Evolutionary conservation across 2,888 invertebrate species (phyloP).

Genomic region (Cyaniris semiargus): DNA sequence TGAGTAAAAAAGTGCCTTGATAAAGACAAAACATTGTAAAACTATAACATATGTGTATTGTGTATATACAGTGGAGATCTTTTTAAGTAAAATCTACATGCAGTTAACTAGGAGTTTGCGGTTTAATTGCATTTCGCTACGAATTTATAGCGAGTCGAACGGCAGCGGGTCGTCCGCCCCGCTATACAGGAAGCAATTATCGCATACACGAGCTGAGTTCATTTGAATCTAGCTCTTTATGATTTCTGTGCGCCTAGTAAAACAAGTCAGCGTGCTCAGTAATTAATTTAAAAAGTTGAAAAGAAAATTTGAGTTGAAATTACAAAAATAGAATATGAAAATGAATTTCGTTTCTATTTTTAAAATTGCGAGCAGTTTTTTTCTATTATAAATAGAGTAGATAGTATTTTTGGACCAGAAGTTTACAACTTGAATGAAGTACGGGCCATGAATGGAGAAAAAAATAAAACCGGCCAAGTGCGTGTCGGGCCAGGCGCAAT

Average conservation of each 20-base stretch:
- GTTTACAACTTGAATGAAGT: not conserved
- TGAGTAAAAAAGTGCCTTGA: not conserved
- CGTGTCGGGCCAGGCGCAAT: too few relatives aligned
- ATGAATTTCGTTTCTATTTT: not conserved
- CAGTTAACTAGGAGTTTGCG: constrained; percentile 29
- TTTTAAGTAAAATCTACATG: constrained; percentile 10
- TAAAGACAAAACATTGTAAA: not conserved
- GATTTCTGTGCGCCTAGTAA: constrained; percentile 45
- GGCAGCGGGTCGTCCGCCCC: constrained; percentile 50
- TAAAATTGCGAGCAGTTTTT: not conserved
- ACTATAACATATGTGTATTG: too few relatives aligned
- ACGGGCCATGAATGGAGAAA: not conserved
- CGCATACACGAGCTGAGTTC: constrained; percentile 42
- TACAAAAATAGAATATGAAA: not conserved
- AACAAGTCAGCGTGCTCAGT: constrained; percentile 32
- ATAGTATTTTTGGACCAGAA: not conserved
- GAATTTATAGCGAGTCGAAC: constrained; percentile 40
- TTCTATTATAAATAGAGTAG: not conserved
- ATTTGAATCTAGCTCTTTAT: constrained; percentile 46
- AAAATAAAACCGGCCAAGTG: too few relatives aligned
- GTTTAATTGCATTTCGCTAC: constrained; percentile 43
- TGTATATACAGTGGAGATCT: too few relatives aligned
- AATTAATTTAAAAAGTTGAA: not conserved
- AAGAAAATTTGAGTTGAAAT: not conserved
- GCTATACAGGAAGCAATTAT: constrained; percentile 58